Percentiles rank a stretch among this genome's conserved stretches.
phyloP scores from a whole-genome alignment of 2,888 invertebrate species.

The Orthonychiurus folsomi region DNA sequence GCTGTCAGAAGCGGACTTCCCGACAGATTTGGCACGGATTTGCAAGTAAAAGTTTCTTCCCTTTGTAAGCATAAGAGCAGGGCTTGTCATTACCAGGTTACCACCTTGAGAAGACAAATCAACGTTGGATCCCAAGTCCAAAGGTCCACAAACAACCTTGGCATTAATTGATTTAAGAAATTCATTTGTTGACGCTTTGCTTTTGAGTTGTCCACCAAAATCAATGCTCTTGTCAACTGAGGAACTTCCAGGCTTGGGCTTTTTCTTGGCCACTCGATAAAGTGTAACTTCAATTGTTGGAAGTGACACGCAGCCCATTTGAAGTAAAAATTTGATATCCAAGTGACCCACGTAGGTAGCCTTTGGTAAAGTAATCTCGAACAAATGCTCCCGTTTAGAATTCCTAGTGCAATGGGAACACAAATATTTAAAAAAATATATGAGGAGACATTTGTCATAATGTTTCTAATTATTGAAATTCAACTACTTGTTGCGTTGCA shows the following conservation, averaged over 20 bases:
- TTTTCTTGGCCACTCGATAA: conserved; percentile 34
- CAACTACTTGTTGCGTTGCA: conserved; percentile 36
- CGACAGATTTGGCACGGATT: conserved; percentile 33
- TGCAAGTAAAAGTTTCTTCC: conserved; percentile 58
- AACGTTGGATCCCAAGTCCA: conserved; percentile 68
- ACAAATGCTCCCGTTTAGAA: conserved; percentile 86
- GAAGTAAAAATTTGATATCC: conserved; percentile 75
- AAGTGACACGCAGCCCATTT: conserved; percentile 62
- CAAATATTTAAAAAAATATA: conserved; percentile 22
- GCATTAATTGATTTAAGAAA: conserved; percentile 80
- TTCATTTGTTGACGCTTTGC: conserved; percentile 54
- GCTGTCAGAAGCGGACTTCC: conserved; percentile 19
- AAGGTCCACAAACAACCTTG: conserved; percentile 81
- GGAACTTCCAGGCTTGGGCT: conserved; percentile 7
- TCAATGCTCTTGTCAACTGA: conserved; percentile 32
- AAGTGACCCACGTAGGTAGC: conserved; percentile 76
- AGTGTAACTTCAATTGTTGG: conserved; percentile 72
- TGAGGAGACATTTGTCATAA: conserved; percentile 9
- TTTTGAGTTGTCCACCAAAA: conserved; percentile 26
- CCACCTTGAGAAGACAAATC: conserved; percentile 79
- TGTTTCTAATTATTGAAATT: no score
- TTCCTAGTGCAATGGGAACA: conserved; percentile 48
- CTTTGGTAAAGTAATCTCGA: conserved; percentile 75
- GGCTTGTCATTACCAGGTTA: conserved; percentile 75
- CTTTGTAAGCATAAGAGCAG: conserved; percentile 66